Evolutionary conservation across 2,797 vertebrate genomes (phyloP), one percentile per base, ranked within the genome.

Genomic region (Schizopygopsis pylzovi): DNA sequence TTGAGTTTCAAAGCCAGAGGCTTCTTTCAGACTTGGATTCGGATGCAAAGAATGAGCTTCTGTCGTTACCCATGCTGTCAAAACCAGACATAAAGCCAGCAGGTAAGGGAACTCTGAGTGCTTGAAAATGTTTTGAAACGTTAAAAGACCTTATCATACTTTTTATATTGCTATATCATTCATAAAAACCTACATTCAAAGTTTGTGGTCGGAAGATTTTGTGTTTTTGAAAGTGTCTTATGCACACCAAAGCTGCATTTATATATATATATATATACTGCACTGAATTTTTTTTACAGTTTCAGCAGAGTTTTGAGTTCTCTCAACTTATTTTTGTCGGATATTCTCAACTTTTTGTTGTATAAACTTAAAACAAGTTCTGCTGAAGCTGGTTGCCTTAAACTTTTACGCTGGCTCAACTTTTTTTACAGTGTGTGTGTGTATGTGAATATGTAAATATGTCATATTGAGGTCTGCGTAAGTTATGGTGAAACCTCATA

Each of bases 1-100:
- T 91, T 89, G 89, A 90, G 91, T 85, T 90, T 52, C 86, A 90
- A 86, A 93, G 89, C 88, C 84, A 84, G 5, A 39, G 76, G 63
- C 81, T 12, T 54, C 82, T 80, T 9, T 86, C 22, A 12, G 81
- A 22, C 9, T 49, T 81, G 39, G 65, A 28, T 86, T 87, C 63
- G 79, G 88, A 85, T 85, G 90, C 90, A 65, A 90, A 80, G 88
- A 88, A 79, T 86, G 86, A 15, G 79, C 79, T 71, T 77, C 80
- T 79, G n/a, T 85, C 89, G 78, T 73, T 88, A 45, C 86, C 93
- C 39, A 88, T 91, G 85, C 88, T 89, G 88, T 88, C 86, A 72
- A 92, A 92, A 88, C 87, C 86, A 75, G 93, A 92, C 87, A 90
- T 89, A 59, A 92, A 91, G 82, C 91, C 89, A 85, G 61, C 88